A percentile compares a stretch with the other conserved stretches of the same genome.
phyloP scores from a whole-genome alignment of 1,140 invertebrate genomes.

The Vanessa tameamea region DNA sequence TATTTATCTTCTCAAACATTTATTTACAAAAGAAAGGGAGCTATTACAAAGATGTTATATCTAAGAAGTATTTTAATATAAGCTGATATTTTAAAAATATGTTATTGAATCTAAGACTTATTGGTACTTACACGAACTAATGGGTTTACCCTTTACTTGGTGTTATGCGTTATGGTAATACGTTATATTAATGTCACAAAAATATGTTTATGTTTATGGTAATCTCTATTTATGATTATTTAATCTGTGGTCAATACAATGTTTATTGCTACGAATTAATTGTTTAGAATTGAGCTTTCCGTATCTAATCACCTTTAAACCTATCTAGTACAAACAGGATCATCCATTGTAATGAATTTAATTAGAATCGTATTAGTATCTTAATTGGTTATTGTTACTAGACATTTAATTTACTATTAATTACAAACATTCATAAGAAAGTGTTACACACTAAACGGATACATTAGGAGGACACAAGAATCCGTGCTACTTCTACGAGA shows the following conservation, averaged over 20 bases:
- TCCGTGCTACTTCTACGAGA: slow-evolving; percentile 3
- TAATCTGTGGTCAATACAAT: slow-evolving; percentile 27
- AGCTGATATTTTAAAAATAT: slow-evolving; percentile 27
- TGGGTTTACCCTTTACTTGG: slow-evolving; percentile 35
- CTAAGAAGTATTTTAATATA: slow-evolving; percentile 17
- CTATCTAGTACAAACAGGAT: slow-evolving; percentile 34
- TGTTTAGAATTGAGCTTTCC: slow-evolving; percentile 67
- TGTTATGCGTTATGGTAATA: slow-evolving; percentile 27
- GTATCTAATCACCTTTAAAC: slow-evolving; percentile 38
- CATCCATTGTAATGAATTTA: slow-evolving; percentile 23
- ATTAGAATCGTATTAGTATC: neutral
- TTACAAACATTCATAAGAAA: slow-evolving; percentile 34
- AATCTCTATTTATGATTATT: slow-evolving; percentile 29
- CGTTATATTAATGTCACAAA: slow-evolving; percentile 34
- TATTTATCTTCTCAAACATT: neutral
- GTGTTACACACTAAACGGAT: slow-evolving; percentile 15
- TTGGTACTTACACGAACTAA: slow-evolving; percentile 9
- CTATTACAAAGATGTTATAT: slow-evolving; percentile 9
- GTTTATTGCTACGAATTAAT: slow-evolving; percentile 45
- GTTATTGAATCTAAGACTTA: slow-evolving; percentile 11
- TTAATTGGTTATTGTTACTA: slow-evolving; percentile 2
- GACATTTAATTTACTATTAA: slow-evolving; percentile 10
- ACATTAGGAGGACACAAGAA: slow-evolving; percentile 15
- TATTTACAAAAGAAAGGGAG: slow-evolving; percentile 18
- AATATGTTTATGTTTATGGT: slow-evolving; percentile 37